phyloP scores from a whole-genome alignment of 1,140 invertebrate species.

The Drosophila fuyamai region DNA sequence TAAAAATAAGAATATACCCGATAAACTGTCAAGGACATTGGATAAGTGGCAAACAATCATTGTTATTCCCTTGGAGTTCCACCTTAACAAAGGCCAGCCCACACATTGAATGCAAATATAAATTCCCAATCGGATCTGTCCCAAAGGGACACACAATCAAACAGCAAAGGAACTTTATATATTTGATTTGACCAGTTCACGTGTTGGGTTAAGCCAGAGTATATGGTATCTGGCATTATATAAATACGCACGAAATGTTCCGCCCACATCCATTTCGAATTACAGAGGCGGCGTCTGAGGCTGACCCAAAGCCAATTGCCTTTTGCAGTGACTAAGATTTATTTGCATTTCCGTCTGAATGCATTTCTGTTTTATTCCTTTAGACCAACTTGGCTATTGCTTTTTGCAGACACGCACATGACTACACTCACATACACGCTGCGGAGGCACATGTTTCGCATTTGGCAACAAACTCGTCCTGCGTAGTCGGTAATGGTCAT shows the following conservation, averaged over 20 bases:
- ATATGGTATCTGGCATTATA: slow-evolving; percentile 39
- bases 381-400: slow-evolving; percentile 35
- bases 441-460: slow-evolving; percentile 43
- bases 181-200: slow-evolving; percentile 37
- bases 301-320: slow-evolving; percentile 75
- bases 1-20: not conserved
- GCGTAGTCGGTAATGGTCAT: slow-evolving; percentile 15
- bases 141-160: slow-evolving; percentile 44
- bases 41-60: slow-evolving; percentile 37
- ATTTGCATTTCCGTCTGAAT: slow-evolving; percentile 78
- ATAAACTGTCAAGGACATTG: slow-evolving; percentile 9
- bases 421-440: not conserved
- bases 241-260: slow-evolving; percentile 54
- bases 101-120: slow-evolving; percentile 34
- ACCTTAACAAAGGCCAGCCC: slow-evolving; percentile 22
- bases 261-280: slow-evolving; percentile 47
- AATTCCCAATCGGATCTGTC: slow-evolving; percentile 25
- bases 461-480: slow-evolving; percentile 64
- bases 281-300: slow-evolving; percentile 31
- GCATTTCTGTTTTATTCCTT: slow-evolving; percentile 71
- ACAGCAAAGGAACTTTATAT: slow-evolving; percentile 20
- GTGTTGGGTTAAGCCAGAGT: not conserved
- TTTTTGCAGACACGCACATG: slow-evolving; percentile 48
- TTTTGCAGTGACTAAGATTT: slow-evolving; percentile 74
- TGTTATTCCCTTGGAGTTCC: slow-evolving; percentile 25